Percentiles rank a stretch among this genome's conserved stretches.
phyloP scores from a whole-genome alignment of 2,888 invertebrate species.

The Nemoura dubitans region DNA sequence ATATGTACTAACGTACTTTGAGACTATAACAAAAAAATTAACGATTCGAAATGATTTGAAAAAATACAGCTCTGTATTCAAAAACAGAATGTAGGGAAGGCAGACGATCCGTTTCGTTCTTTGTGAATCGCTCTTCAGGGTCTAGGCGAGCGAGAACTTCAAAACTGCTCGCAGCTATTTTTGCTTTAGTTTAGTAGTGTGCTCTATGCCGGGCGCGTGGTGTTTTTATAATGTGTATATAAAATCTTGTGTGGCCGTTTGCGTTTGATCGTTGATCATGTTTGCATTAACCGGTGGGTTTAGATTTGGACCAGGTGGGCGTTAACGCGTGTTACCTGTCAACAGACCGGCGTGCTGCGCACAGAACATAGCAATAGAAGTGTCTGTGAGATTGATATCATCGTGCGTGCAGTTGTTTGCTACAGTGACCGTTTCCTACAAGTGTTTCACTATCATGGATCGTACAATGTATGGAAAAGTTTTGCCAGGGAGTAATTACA shows the following conservation, averaged over 20 bases:
- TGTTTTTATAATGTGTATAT: neutral
- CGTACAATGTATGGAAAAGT: slow-evolving; percentile 91
- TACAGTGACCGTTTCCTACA: no score
- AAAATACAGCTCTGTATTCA: slow-evolving; percentile 25
- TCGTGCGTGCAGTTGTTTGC: neutral
- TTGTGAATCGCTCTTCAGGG: slow-evolving; percentile 27
- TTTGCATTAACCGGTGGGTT: neutral
- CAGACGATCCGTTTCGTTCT: neutral
- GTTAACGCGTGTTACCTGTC: neutral
- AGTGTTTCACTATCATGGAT: slow-evolving; percentile 70
- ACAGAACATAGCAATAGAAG: no score
- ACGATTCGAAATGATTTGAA: slow-evolving; percentile 34
- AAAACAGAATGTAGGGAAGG: neutral
- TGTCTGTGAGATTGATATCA: neutral
- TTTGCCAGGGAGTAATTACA: slow-evolving; percentile 78
- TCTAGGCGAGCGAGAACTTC: slow-evolving; percentile 32
- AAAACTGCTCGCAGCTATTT: neutral
- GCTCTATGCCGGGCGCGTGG: neutral
- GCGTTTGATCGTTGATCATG: neutral
- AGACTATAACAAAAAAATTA: slow-evolving; percentile 37
- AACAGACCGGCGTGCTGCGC: neutral
- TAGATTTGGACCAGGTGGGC: slow-evolving; percentile 19
- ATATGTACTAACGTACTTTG: neutral
- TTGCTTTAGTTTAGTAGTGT: neutral
- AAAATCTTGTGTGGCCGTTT: neutral